Conservation (phyloP, 2,113 vertebrate genomes). For the Rousettus leschenaultii region DNA sequence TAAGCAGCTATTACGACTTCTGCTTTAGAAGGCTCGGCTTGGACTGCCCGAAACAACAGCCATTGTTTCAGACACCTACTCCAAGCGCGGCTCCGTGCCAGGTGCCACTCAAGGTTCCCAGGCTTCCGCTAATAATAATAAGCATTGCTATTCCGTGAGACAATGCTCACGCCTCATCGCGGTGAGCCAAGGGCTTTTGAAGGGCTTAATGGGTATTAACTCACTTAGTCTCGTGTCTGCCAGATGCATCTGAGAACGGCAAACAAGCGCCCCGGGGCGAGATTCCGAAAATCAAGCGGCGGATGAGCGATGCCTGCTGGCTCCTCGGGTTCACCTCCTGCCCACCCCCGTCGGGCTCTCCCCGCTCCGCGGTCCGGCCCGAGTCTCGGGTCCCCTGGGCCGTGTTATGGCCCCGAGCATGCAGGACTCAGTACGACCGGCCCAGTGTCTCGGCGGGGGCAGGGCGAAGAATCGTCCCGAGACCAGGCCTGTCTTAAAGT, state of each 20-base stretch:
- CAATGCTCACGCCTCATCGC: accelerated
- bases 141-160: accelerated
- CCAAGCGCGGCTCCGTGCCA: accelerated
- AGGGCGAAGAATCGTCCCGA: accelerated
- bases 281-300: accelerated
- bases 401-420: background rate
- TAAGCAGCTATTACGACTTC: accelerated
- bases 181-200: accelerated
- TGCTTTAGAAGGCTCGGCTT: background rate
- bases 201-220: accelerated
- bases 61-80: accelerated
- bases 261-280: accelerated
- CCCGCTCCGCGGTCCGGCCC: accelerated
- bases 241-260: accelerated
- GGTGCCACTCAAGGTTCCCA: accelerated
- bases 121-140: accelerated
- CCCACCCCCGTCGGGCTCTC: accelerated
- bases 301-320: accelerated
- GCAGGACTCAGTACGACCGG: too few relatives aligned
- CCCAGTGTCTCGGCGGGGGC: accelerated
- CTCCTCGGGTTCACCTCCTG: accelerated
- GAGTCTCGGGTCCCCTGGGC: accelerated
- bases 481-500: accelerated
- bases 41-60: accelerated
- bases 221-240: accelerated